Base-by-base conservation (phyloP, 2,888 invertebrate species). In the Flabesymbios commensalis region DNA sequence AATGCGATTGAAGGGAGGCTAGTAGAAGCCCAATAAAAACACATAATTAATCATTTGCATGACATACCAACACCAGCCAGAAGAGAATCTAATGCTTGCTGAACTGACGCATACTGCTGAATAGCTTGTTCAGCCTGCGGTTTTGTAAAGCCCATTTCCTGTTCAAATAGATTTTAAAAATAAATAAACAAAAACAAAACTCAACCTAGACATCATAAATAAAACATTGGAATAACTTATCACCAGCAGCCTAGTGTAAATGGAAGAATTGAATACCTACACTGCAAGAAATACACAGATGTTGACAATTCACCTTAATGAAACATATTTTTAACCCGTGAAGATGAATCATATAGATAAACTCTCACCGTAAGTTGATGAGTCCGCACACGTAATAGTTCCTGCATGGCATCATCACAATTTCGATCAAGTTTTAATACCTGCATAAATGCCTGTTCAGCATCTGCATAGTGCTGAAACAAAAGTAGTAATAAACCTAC, bases 81-180 rank as follows among this genome's bases (percentile, higher is more conserved):
- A 63, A 83, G 74, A 55, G 78, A 76, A 67, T 81, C 80, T 61
- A 83, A 71, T 48, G 83, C 83, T 59, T 76, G 72, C 67, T 82
- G 78, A n/a, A 83, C 80, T 42, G 79, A 76, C 36, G 76, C 78
- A 67, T 77, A 73, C 64, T 74, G 72, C 65, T 74, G 75, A 59
- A 82, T 78, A 29, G 82, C 81, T 61, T 74, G 71, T 69, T 80
- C 78, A 4, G 83, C 79, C 64, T 79, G 80, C 53, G 74, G 72
- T 63, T 72, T 71, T 36, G 80, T 74, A 75, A 82, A 83, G 57
- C 83, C 83, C 81, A 81, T 82, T 70, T 83, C 83, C 82, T 83
- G 68, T 5, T 69, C 64, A 29, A 48, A 61, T 17, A 29, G 19
- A 57, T 22, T 48, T 41, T 41, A 32, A 33, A 17, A 4, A 7